Conservation (phyloP, 2,113 vertebrate genomes). For the Merops nubicus region DNA sequence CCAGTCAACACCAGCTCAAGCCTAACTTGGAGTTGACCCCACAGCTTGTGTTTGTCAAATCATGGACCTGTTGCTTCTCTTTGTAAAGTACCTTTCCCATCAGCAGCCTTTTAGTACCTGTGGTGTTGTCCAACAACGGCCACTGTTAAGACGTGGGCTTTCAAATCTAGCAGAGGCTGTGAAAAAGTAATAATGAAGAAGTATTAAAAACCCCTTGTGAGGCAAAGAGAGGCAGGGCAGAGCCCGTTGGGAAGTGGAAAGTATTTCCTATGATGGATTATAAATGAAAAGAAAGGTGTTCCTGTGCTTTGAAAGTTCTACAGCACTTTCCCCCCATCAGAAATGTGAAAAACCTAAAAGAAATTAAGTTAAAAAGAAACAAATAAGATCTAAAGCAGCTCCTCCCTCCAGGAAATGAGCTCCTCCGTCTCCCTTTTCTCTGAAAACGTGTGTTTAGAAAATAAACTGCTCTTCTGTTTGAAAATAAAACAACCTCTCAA, state of each 20-base stretch:
- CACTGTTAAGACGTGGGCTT: not conserved
- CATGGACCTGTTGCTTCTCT: not conserved
- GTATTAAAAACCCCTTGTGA: slow-evolving; percentile 10
- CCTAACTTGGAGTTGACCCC: no score
- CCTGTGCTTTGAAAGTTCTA: slow-evolving; percentile 50
- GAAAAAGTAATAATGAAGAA: not conserved
- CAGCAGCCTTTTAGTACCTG: not conserved
- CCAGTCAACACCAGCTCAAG: not conserved
- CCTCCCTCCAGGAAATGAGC: slow-evolving; percentile 55
- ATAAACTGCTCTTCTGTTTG: slow-evolving; percentile 57
- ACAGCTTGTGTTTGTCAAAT: not conserved
- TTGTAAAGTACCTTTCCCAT: not conserved
- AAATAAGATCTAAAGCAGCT: slow-evolving; percentile 62
- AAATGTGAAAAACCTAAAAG: slow-evolving; percentile 31
- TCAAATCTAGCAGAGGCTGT: not conserved
- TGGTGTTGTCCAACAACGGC: not conserved
- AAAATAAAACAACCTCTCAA: slow-evolving; percentile 61
- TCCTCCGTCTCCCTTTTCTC: slow-evolving; percentile 52
- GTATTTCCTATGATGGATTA: slow-evolving; percentile 49
- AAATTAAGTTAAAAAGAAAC: slow-evolving; percentile 48
- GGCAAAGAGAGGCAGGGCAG: not conserved
- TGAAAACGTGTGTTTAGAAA: slow-evolving; percentile 62
- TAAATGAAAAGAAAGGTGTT: slow-evolving; percentile 41
- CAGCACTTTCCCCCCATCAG: not conserved
- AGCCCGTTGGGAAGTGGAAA: slow-evolving; percentile 5